These are phyloP conservation scores for Anthopleura xanthogrammica DNA, from an alignment of 92 coral and sea anemone species.

Conservation along the genomic window DNA sequence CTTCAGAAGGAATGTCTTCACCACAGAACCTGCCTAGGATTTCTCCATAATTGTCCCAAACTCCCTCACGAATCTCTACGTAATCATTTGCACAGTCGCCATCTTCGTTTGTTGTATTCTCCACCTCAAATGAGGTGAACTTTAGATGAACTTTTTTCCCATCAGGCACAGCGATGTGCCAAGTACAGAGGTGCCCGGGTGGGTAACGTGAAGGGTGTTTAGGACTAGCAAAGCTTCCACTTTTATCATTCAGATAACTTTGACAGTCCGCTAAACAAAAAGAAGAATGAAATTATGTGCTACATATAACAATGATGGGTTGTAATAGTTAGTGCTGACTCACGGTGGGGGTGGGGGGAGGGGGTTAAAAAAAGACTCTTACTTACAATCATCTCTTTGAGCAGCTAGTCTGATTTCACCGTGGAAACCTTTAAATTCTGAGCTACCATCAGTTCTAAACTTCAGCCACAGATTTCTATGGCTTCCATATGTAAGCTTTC, in stretches of 20 bases:
- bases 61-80: conserved; percentile 18
- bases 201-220: conserved; percentile 14
- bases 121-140: conserved; percentile 9
- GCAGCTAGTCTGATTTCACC: conserved; percentile 6
- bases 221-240: conserved; percentile 13
- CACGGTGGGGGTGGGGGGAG: too few species aligned
- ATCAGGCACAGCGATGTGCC: conserved; percentile 14
- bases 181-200: background rate
- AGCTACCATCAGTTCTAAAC: background rate
- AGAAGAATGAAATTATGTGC: background rate
- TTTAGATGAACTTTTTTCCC: conserved; percentile 5
- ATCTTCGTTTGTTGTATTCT: conserved; percentile 7
- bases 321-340: too few species aligned
- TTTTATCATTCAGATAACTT: conserved; percentile 3
- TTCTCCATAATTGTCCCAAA: background rate
- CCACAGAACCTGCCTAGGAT: conserved; percentile 22
- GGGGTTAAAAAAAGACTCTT: too few species aligned
- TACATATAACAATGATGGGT: background rate
- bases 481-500: background rate
- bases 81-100: conserved; percentile 6
- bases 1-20: background rate
- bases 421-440: conserved; percentile 7
- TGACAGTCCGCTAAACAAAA: background rate
- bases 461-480: background rate
- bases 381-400: background rate